A percentile compares a stretch with the other conserved stretches of the same genome.
Conservation (phyloP, 2,113 vertebrate species). For the Engraulis encrasicolus region DNA sequence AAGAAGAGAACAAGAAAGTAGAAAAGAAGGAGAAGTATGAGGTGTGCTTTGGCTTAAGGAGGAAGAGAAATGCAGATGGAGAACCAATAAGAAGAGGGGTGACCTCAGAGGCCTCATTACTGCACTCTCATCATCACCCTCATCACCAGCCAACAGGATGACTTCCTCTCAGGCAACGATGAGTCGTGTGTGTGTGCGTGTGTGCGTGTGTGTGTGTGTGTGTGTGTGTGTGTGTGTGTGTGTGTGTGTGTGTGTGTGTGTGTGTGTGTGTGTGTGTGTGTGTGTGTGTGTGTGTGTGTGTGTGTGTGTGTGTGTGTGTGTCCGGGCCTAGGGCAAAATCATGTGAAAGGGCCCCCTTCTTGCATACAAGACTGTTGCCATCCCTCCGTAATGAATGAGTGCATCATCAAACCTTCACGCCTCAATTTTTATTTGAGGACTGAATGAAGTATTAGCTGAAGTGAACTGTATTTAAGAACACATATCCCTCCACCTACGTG, state of each 20-base stretch:
- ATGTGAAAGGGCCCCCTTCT: too few relatives aligned
- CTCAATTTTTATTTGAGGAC: slow-evolving; percentile 26
- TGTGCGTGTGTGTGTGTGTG: not conserved
- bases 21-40: not conserved
- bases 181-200: not conserved
- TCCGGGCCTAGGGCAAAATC: too few relatives aligned
- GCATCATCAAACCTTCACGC: slow-evolving; percentile 15
- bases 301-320: slow-evolving; percentile 25
- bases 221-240: not conserved
- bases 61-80: not conserved
- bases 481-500: not conserved
- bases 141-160: not conserved
- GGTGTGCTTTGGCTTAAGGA: not conserved
- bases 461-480: slow-evolving; percentile 23
- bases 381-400: slow-evolving; percentile 28
- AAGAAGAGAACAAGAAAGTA: not conserved
- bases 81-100: not conserved
- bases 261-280: too few relatives aligned
- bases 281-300: not conserved
- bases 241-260: too few relatives aligned
- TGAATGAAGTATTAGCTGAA: not conserved
- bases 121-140: not conserved
- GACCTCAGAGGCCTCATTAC: slow-evolving; percentile 8
- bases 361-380: too few relatives aligned
- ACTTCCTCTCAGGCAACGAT: not conserved